Evolutionary conservation across 2,888 invertebrate genomes (phyloP).

Genomic region (Phaedon cochleariae): DNA sequence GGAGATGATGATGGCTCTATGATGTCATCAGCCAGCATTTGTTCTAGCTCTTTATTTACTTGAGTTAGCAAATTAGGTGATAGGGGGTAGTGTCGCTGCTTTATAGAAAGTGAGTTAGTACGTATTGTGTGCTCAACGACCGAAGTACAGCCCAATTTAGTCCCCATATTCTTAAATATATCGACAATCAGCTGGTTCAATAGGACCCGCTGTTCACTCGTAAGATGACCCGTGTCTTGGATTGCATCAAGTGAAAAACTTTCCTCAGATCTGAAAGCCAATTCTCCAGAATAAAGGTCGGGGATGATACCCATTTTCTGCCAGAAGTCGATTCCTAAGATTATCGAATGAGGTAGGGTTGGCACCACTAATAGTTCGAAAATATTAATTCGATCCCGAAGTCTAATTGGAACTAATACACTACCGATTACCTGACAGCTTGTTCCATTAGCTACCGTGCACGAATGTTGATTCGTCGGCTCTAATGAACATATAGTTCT

Average conservation of each 20-base stretch:
- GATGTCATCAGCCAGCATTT: conserved; percentile 43
- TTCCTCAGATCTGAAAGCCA: conserved; percentile 4
- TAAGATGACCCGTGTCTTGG: neutral
- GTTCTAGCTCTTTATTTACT: conserved; percentile 34
- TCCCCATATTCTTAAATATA: conserved; percentile 17
- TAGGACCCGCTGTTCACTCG: neutral
- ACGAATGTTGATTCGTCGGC: no score
- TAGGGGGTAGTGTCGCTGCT: conserved; percentile 31
- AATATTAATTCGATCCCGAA: conserved; percentile 11
- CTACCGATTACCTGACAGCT: conserved; percentile 14
- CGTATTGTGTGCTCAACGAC: conserved; percentile 27
- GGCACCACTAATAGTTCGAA: conserved; percentile 24
- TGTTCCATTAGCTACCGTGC: neutral
- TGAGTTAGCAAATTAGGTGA: conserved; percentile 22
- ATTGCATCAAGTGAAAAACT: neutral
- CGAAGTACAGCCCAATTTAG: conserved; percentile 24
- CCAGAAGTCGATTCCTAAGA: conserved; percentile 28
- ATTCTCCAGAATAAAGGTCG: conserved; percentile 13
- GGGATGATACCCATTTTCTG: conserved; percentile 23
- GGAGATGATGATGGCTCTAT: conserved; percentile 45
- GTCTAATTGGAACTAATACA: conserved; percentile 13
- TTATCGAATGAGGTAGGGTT: conserved; percentile 17
- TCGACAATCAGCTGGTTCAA: conserved; percentile 14
- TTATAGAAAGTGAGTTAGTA: conserved; percentile 29
- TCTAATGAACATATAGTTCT: no score